These are phyloP conservation scores for Marmota monax DNA, from an alignment of 2,113 vertebrate species.

Conservation along the genomic window DNA sequence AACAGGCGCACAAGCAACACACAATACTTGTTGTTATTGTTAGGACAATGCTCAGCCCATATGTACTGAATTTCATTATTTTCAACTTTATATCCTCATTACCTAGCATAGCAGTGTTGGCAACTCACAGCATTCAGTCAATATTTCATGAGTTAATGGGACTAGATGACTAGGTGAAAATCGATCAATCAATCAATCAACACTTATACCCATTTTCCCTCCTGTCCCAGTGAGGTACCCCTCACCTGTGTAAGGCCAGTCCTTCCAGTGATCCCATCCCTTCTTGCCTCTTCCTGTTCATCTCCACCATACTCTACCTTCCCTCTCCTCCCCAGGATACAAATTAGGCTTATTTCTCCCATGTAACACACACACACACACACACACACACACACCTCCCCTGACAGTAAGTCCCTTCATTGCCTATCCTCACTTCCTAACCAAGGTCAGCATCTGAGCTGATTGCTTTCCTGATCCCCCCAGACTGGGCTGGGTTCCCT, in stretches of 20 bases:
- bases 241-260: background rate
- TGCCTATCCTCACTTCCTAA: background rate
- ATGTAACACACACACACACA: background rate
- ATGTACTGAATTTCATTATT: constrained; percentile 14
- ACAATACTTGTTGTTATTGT: constrained; percentile 4
- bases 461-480: background rate
- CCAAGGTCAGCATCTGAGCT: background rate
- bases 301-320: background rate
- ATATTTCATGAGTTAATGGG: constrained; percentile 6
- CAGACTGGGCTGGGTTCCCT: background rate
- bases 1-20: background rate
- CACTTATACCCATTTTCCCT: background rate
- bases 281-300: background rate
- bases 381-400: background rate
- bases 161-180: background rate
- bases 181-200: background rate
- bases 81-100: constrained; percentile 19
- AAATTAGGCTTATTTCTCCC: background rate
- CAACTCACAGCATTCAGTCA: background rate
- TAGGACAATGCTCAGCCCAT: background rate
- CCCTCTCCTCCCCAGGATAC: background rate
- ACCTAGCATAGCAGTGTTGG: background rate
- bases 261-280: background rate
- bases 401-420: background rate
- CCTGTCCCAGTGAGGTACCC: background rate